Evolutionary conservation across 2,797 vertebrate species (phyloP).

Genomic region (Mionectes olivaceus): DNA sequence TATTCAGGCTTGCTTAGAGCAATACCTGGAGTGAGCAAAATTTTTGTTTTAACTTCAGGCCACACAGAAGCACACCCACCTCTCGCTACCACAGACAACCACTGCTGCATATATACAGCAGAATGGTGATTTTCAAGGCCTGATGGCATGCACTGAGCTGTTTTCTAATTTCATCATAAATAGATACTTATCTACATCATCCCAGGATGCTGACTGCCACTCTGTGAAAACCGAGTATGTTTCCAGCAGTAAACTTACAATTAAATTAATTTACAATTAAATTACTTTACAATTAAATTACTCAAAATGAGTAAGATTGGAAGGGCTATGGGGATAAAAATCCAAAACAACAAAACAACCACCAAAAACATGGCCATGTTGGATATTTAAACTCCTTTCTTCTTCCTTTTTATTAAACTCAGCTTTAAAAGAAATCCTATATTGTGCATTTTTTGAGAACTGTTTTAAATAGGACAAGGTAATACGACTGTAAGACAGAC

Average conservation of each 20-base stretch:
- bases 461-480: not conserved
- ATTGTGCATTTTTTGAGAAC: not conserved
- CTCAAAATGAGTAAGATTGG: not conserved
- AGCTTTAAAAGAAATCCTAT: not conserved
- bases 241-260: not conserved
- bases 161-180: not conserved
- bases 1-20: not conserved
- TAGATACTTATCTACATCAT: not conserved
- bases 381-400: not conserved
- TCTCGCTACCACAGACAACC: not conserved
- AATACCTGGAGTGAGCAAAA: not conserved
- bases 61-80: not conserved
- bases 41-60: not conserved
- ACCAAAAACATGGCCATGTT: not conserved
- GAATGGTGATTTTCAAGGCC: not conserved
- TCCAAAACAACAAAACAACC: not conserved
- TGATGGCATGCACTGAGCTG: not conserved
- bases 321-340: not conserved
- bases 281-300: not conserved
- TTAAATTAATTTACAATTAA: not conserved
- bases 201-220: not conserved
- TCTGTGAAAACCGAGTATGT: accelerated
- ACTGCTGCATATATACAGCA: not conserved
- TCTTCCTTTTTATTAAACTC: not conserved
- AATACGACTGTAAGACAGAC: not conserved